phyloP scores from a whole-genome alignment of 2,888 invertebrate genomes.

The Pterobdella sp. region DNA sequence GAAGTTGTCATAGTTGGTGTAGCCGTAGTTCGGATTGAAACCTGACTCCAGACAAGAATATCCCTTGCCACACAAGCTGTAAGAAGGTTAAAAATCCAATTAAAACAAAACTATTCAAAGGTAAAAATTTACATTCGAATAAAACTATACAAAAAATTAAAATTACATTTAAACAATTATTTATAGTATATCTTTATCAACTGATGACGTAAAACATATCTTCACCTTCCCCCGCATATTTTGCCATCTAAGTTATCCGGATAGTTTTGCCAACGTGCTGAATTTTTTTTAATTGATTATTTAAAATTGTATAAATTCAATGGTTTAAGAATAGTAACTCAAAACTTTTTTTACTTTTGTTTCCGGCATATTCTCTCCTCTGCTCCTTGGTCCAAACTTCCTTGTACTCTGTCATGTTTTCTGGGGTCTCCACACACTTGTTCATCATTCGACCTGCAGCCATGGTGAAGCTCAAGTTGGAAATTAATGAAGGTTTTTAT shows the following conservation, averaged over 20 bases:
- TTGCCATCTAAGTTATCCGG: constrained; percentile 24
- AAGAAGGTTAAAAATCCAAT: no score
- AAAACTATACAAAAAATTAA: no score
- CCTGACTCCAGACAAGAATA: constrained; percentile 84
- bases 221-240: constrained; percentile 28
- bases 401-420: constrained; percentile 20
- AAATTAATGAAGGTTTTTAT: no score
- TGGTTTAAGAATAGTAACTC: no score
- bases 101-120: no score
- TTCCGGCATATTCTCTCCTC: constrained; percentile 12
- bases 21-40: constrained; percentile 87
- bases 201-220: no score
- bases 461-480: background rate
- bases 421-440: constrained; percentile 22
- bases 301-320: no score
- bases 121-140: no score
- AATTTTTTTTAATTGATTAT: no score
- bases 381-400: background rate
- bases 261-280: constrained; percentile 23
- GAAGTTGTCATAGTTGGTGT: constrained; percentile 95
- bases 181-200: no score
- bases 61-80: constrained; percentile 52
- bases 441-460: constrained; percentile 23
- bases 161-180: no score
- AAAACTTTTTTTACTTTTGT: constrained; percentile 10